A percentile compares a stretch with the other conserved stretches of the same genome.
These are phyloP conservation scores for Sebastes melanostomus DNA, from an alignment of 2,797 vertebrate genomes.

Conservation along the genomic window DNA sequence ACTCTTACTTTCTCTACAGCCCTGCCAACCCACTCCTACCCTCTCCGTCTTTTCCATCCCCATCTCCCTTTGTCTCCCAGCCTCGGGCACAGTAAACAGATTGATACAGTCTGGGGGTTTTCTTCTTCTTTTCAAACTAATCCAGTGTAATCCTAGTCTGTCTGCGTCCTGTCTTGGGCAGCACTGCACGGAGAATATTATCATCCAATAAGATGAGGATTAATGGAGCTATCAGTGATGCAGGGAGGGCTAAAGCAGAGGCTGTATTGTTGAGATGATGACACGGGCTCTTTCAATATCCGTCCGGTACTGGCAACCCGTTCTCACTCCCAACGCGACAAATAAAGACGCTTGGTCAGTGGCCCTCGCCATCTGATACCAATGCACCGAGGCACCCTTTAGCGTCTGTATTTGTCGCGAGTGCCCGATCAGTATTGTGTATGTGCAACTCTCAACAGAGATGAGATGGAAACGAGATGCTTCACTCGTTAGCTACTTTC, in stretches of 20 bases:
- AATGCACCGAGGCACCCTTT: too few species aligned
- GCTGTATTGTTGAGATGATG: neutral
- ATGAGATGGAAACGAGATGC: too few species aligned
- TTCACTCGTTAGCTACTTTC: too few species aligned
- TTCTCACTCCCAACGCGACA: neutral
- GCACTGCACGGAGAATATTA: conserved; percentile 16
- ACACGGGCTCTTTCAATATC: neutral
- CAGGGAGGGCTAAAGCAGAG: conserved; percentile 2
- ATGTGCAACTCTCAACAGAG: too few species aligned
- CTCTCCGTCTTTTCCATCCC: conserved; percentile 33
- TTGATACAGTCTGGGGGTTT: conserved; percentile 47
- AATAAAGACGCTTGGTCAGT: neutral
- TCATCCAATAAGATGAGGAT: conserved; percentile 51
- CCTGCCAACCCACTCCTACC: conserved; percentile 17
- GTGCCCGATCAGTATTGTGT: too few species aligned
- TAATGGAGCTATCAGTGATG: conserved; percentile 33
- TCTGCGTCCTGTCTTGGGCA: conserved; percentile 40
- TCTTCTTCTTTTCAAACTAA: conserved; percentile 57
- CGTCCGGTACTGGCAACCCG: neutral
- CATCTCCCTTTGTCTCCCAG: conserved; percentile 54
- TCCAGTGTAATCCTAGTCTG: conserved; percentile 61
- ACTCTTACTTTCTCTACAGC: conserved; percentile 53
- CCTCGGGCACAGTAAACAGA: conserved; percentile 53
- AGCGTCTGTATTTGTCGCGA: too few species aligned
- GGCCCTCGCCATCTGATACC: too few species aligned